Conservation (phyloP, 2,888 invertebrate species). For the Tridacna crocea region DNA sequence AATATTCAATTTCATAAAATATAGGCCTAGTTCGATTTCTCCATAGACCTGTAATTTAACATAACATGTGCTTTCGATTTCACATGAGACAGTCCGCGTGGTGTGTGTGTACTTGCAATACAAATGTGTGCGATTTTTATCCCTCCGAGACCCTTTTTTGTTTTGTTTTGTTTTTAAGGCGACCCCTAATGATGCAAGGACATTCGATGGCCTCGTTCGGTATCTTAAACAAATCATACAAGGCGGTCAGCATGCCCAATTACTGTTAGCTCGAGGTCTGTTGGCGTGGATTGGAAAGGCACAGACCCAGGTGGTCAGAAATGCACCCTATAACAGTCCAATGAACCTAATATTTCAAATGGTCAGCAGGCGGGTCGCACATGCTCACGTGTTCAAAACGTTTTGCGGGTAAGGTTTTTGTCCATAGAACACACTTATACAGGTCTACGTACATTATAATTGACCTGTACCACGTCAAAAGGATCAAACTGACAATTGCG, state of each 20-base stretch:
- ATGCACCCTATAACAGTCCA: conserved; percentile 25
- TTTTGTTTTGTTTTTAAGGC: neutral
- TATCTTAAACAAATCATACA: neutral
- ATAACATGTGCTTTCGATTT: no score
- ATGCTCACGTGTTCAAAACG: conserved; percentile 27
- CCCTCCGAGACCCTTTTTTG: neutral
- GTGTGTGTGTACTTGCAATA: no score
- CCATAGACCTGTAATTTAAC: no score
- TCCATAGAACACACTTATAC: no score
- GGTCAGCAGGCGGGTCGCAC: conserved; percentile 9
- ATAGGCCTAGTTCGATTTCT: no score
- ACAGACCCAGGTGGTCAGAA: neutral
- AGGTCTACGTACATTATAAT: no score
- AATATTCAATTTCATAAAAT: no score
- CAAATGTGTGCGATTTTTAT: no score
- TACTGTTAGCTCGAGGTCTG: conserved; percentile 21
- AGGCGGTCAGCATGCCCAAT: neutral
- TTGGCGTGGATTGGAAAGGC: conserved; percentile 30
- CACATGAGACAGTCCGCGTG: no score
- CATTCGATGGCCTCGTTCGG: neutral
- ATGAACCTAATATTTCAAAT: conserved; percentile 19
- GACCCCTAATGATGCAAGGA: neutral
- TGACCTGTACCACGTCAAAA: no score
- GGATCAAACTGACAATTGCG: no score
- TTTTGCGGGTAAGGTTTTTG: conserved; percentile 30